These are phyloP conservation scores for Myrmophylax atrothorax DNA, from an alignment of 2,113 vertebrate species.

Conservation along the genomic window DNA sequence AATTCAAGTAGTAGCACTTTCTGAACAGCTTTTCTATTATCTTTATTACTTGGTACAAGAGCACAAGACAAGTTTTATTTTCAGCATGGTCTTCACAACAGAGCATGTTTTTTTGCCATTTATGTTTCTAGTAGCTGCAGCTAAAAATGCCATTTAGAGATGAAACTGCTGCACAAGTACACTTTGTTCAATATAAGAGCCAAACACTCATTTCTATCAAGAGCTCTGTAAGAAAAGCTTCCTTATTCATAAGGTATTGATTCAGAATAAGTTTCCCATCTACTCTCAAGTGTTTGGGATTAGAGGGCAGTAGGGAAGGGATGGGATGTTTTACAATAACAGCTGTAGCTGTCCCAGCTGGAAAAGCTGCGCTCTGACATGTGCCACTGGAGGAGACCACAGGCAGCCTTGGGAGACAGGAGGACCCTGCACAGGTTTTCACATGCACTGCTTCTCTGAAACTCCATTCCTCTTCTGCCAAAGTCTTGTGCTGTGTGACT, in stretches of 20 bases:
- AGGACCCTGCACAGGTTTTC: not conserved
- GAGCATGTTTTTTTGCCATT: not conserved
- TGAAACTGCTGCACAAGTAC: constrained; percentile 18
- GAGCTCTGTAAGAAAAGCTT: constrained; percentile 16
- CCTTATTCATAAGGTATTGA: constrained; percentile 22
- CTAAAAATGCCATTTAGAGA: constrained; percentile 16
- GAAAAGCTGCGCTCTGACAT: not conserved
- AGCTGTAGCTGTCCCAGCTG: not conserved
- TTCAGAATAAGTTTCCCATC: not conserved
- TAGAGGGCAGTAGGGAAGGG: not conserved
- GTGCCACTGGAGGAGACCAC: not conserved
- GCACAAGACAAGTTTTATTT: constrained; percentile 40
- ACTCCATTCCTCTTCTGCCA: not conserved
- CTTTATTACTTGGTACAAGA: not conserved
- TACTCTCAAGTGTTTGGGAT: constrained; percentile 38
- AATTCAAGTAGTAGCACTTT: constrained; percentile 34
- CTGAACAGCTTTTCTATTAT: not conserved
- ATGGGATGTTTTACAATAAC: not conserved
- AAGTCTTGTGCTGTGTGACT: not conserved
- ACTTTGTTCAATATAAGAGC: constrained; percentile 8
- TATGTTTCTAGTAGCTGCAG: not conserved
- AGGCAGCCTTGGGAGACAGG: not conserved
- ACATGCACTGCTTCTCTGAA: not conserved
- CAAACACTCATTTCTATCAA: not conserved
- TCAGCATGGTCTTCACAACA: constrained; percentile 5